Evolutionary conservation across 2,113 vertebrate species (phyloP), one percentile per base, ranked within the genome.

Genomic region (Hippocampus mohnikei): DNA sequence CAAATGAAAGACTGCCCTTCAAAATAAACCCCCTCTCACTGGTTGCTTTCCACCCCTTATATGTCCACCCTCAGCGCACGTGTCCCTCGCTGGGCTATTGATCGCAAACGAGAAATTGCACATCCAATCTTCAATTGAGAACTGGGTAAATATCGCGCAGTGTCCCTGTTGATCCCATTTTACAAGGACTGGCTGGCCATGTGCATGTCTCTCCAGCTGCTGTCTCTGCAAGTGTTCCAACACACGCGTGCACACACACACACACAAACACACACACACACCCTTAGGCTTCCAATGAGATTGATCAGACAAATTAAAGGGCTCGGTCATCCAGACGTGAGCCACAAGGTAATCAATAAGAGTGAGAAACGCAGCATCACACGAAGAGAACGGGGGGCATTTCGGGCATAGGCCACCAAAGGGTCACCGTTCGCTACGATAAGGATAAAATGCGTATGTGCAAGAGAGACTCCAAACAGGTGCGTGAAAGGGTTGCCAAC

Each of bases 291-390:
- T 68, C 62, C 55, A 62, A 21, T 61, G 59, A 46, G 70, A 88
- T 82, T 77, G 62, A 87, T 88, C 64, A 46, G 77, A 83, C 58
- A 79, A 84, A 84, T 81, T 82, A 73, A 74, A 64, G 77, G 69
- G 55, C 65, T 66, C 76, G 79, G 68, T 83, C 66, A 84, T 68
- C 69, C 69, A 76, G 78, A 84, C 81, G 85, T 78, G 71, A 79
- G 75, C 77, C 72, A 75, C 69, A 53, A 78, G 83, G 46, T 73
- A 71, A 84, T 90, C 85, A 84, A 79, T 87, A 63, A 41, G 42
- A 29, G 65, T 67, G 65, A 76, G 67, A 81, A 78, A 80, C 72
- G 66, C 64, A 66, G 40, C 71, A 37, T 41, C 52, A 66, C 52
- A 61, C 21, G 23, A 48, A 64, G 33, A 63, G 25, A 74, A 0